Base-by-base conservation (phyloP, 2,888 invertebrate species). In the Ecliptopera silaceata region DNA sequence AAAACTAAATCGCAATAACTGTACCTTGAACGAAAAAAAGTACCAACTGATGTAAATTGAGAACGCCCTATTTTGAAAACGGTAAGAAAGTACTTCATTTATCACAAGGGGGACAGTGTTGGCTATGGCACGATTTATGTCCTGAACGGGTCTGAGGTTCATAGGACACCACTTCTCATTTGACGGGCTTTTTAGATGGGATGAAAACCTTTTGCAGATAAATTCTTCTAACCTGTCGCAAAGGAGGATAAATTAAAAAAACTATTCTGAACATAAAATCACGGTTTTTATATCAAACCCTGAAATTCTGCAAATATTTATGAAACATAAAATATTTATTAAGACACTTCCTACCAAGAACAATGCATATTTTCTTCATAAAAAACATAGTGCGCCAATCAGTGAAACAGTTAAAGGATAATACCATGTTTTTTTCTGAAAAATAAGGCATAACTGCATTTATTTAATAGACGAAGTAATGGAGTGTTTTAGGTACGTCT, bases 41-140 rank as follows among this genome's bases (percentile, higher is more conserved):
- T 6, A 4, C 6, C 0, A 2, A 26, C 1, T 5, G 6, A 6
- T 26, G 6, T 26, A 1, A 26, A 26, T 6, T 20, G 20, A 2
- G 20, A 20, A 20, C 26, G 6, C n/a, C 10, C 5, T 26, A 8
- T 26, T 6, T 6, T 6, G 26, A 26, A 26, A 26, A 26, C 26
- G 39, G 29, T 43, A 17, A 15, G 13, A 13, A 34, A 4, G 32
- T 36, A 29, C 15, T 41, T 34, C 36, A 47, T 54, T 43, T 47
- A 54, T 54, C 54, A 43, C 29, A 11, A 34, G 47, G 42, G 47
- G 42, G 52, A 57, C 46, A 43, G 32, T 48, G 58, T 52, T 38
- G 52, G 48, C 46, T 26, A 46, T 41, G 22, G n/a, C 12, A 29
- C 20, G 52, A 58, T 58, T 58, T 58, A 58, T 58, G 53, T 45